A percentile compares a stretch with the other conserved stretches of the same genome.
Conservation (phyloP, 2,888 invertebrate genomes). For the Brachyopa scutellaris region DNA sequence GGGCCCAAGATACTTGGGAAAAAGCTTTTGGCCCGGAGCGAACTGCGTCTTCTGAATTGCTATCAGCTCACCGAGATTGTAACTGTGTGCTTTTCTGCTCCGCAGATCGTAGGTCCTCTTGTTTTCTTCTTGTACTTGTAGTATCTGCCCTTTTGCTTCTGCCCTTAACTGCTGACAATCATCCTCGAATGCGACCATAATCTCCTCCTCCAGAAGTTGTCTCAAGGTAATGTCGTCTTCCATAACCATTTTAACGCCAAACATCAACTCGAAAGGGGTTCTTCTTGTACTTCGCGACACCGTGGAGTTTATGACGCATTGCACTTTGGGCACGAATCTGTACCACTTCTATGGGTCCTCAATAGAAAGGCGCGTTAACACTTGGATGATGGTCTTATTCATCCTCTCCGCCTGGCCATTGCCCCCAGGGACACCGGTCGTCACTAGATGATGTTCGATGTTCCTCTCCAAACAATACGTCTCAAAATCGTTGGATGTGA, state of each 20-base stretch:
- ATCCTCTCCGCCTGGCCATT: constrained; percentile 53
- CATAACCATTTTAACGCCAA: constrained; percentile 47
- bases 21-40: constrained; percentile 31
- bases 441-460: constrained; percentile 21
- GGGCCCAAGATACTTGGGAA: constrained; percentile 52
- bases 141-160: constrained; percentile 69
- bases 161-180: constrained; percentile 30
- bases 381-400: constrained; percentile 26
- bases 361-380: constrained; percentile 48
- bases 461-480: no score
- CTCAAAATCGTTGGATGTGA: no score
- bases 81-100: constrained; percentile 11
- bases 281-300: constrained; percentile 37
- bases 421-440: constrained; percentile 29
- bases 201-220: constrained; percentile 37
- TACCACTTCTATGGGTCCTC: constrained; percentile 62
- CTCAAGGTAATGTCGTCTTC: constrained; percentile 13
- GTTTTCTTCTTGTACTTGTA: constrained; percentile 41
- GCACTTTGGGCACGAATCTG: constrained; percentile 21
- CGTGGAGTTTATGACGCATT: constrained; percentile 45
- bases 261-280: constrained; percentile 60
- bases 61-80: constrained; percentile 37
- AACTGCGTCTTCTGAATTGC: constrained; percentile 55
- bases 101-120: constrained; percentile 19
- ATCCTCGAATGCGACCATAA: constrained; percentile 22